Conservation (phyloP, 2,888 invertebrate genomes). For the Drosophila borealis region DNA sequence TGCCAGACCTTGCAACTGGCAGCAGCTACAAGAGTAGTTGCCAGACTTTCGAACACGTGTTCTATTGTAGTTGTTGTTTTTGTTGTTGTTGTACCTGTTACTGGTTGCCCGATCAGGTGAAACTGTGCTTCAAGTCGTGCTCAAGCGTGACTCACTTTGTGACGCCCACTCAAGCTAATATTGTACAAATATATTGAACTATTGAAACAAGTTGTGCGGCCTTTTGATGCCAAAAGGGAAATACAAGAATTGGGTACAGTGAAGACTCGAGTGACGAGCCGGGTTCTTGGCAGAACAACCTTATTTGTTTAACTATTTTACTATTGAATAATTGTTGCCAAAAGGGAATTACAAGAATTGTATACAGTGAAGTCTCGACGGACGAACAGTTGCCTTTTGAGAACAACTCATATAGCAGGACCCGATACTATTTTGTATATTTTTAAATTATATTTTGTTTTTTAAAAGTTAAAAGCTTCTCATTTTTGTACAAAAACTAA, state of each 20-base stretch:
- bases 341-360: slow-evolving; percentile 37
- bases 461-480: too few species aligned
- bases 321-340: background rate
- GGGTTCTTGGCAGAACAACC: background rate
- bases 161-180: slow-evolving; percentile 56
- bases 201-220: slow-evolving; percentile 28
- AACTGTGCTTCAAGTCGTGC: slow-evolving; percentile 36
- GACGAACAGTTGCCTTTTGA: background rate
- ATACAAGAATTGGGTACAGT: background rate
- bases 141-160: slow-evolving; percentile 55
- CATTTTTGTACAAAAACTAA: too few species aligned
- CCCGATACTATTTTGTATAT: too few species aligned
- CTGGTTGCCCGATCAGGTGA: slow-evolving; percentile 49
- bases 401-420: too few species aligned
- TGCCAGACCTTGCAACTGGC: slow-evolving; percentile 22
- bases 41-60: slow-evolving; percentile 72
- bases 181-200: slow-evolving; percentile 2
- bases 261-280: too few species aligned
- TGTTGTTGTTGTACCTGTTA: slow-evolving; percentile 12
- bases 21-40: slow-evolving; percentile 21
- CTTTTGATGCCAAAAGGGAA: slow-evolving; percentile 12
- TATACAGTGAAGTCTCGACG: background rate
- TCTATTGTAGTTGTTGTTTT: slow-evolving; percentile 18
- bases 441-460: too few species aligned
- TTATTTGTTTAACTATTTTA: too few species aligned